These are phyloP conservation scores for Diachasma alloeum DNA, from an alignment of 1,140 invertebrate genomes.

Conservation along the genomic window DNA sequence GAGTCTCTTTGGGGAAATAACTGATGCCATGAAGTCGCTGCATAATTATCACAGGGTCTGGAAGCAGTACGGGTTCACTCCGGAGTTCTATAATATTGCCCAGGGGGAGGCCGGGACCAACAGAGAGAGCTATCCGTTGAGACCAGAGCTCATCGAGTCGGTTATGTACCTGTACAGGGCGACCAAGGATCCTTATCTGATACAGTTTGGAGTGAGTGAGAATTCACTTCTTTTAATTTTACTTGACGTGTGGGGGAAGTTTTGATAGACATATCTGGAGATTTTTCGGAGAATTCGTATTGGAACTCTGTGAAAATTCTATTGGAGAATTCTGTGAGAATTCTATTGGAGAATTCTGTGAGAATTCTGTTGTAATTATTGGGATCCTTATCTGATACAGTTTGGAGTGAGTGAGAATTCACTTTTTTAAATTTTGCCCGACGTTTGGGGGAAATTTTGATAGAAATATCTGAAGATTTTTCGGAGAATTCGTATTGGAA, in stretches of 20 bases:
- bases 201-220: constrained; percentile 79
- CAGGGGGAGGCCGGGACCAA: constrained; percentile 83
- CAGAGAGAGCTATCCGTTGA: constrained; percentile 92
- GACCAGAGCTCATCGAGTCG: constrained; percentile 96
- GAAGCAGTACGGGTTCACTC: constrained; percentile 96
- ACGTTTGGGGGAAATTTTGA: too few relatives aligned
- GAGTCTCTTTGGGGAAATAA: constrained; percentile 86
- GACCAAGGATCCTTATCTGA: constrained; percentile 89
- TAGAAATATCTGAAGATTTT: too few relatives aligned
- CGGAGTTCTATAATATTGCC: constrained; percentile 96
- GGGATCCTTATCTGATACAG: too few relatives aligned
- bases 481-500: too few relatives aligned
- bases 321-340: too few relatives aligned
- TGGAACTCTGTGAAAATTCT: too few relatives aligned
- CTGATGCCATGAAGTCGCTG: constrained; percentile 89
- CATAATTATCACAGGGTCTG: constrained; percentile 96
- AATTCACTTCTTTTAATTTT: not conserved
- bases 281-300: not conserved
- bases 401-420: too few relatives aligned
- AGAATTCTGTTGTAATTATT: too few relatives aligned
- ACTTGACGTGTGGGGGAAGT: not conserved
- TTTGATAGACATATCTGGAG: too few relatives aligned
- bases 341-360: too few relatives aligned
- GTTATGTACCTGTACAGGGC: constrained; percentile 96
- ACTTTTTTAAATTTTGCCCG: too few relatives aligned